Evolutionary conservation across 2,888 invertebrate species (phyloP), one percentile per base, ranked within the genome.

Genomic region (Lysandra coridon): DNA sequence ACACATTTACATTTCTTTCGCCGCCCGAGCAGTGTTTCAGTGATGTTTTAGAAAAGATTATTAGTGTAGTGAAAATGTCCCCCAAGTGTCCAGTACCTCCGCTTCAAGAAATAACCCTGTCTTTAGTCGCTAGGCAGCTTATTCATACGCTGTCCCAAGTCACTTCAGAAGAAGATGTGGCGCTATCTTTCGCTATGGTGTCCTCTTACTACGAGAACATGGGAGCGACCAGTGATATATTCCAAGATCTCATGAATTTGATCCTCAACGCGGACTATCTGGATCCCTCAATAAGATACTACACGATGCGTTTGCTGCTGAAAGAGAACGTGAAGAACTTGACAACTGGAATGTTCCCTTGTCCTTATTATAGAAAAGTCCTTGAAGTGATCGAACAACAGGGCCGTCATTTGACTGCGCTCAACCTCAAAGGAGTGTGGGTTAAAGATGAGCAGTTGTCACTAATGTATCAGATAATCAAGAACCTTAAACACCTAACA

Each of bases 381-480:
- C 90, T 97, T 84, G 95, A 96, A 88, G 95, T 96, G 82, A 96
- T 97, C 84, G 92, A 94, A 5, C 95, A 95, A 37, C 96, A 96
- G 88, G 97, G 97, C 7, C 95, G 92, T 7, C 96, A 96, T 53
- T 85, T 97, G 83, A 95, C 96, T 74, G 90, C 95, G 60, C 94
- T 97, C 78, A 96, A 97, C 88, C 89, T 97, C 80, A 97, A 96
- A 91, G 97, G 97, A 17, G 96, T 97, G 57, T 97, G 97, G 97
- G 96, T 96, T 73, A 96, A 96, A 87, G 96, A 96, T 78, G 96
- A 97, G 82, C 95, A 96, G 83, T 94, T 96, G 84, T 90, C 95
- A 80, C 93, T 96, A 14, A 93, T 97, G 91, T 96, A 95, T 81
- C 92, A 95, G 49, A 88, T 96, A 49, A 92, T 97, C 7, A 93